phyloP scores from a whole-genome alignment of 37 sponge, comb jelly and placozoan species.

The Haliclona indistincta region DNA sequence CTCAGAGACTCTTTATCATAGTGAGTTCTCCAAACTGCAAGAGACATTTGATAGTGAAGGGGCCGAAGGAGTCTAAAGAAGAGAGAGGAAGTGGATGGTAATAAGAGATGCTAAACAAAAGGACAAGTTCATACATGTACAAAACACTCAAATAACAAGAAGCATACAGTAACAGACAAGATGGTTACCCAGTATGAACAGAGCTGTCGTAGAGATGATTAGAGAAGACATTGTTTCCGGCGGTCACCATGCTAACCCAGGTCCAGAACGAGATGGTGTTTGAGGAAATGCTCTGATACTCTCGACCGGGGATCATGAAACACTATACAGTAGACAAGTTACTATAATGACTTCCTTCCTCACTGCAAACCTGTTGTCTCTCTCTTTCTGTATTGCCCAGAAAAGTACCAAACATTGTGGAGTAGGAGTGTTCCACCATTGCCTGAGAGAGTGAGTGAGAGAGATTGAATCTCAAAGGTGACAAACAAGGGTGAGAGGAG shows the following conservation, averaged over 20 bases:
- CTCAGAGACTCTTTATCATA: conserved; percentile 51
- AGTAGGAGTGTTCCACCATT: conserved; percentile 82
- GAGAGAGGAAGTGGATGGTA: not conserved
- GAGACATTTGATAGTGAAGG: conserved; percentile 38
- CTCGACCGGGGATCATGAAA: conserved; percentile 14
- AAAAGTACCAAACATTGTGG: conserved; percentile 82
- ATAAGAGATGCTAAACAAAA: not conserved
- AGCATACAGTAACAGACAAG: not conserved
- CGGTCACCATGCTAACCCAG: conserved; percentile 73
- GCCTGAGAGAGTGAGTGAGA: conserved; percentile 22
- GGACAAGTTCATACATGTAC: not conserved
- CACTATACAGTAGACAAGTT: not conserved
- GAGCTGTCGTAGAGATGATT: conserved; percentile 65
- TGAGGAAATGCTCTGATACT: conserved; percentile 39
- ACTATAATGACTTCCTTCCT: not conserved
- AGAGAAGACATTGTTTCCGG: conserved; percentile 59
- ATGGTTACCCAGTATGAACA: conserved; percentile 54
- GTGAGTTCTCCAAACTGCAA: conserved; percentile 74
- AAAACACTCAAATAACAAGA: not conserved
- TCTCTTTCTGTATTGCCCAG: conserved; percentile 55
- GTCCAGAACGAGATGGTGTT: conserved; percentile 84
- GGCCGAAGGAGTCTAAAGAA: conserved; percentile 56
- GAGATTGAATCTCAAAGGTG: not conserved
- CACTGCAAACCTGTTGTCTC: conserved; percentile 42
- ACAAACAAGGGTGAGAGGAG: not conserved